Percentiles rank a stretch among this genome's conserved stretches.
Conservation (phyloP, 1,140 invertebrate genomes). For the Lordiphosa stackelbergi region DNA sequence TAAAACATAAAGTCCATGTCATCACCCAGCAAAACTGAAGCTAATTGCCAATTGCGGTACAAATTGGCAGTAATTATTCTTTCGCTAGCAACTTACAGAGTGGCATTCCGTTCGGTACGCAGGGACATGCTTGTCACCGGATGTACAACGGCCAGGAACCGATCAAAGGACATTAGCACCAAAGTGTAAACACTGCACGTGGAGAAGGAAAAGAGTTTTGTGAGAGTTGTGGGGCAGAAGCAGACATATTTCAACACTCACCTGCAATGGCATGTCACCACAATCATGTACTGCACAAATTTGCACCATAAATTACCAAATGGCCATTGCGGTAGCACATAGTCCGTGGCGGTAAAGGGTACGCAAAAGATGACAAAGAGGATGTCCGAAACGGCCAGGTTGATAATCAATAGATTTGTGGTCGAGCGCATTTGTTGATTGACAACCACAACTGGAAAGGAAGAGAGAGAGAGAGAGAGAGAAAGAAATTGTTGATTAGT, state of each 20-base stretch:
- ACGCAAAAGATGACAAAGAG: slow-evolving; percentile 97
- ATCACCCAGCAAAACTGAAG: no score
- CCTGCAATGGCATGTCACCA: slow-evolving; percentile 89
- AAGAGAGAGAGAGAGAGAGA: slow-evolving; percentile 67
- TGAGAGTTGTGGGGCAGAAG: slow-evolving; percentile 80
- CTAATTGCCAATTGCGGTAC: no score
- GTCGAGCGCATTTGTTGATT: slow-evolving; percentile 95
- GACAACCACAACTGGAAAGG: slow-evolving; percentile 86
- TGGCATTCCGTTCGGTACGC: slow-evolving; percentile 91
- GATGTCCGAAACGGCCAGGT: slow-evolving; percentile 92
- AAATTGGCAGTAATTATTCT: no score
- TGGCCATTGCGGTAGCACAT: slow-evolving; percentile 91
- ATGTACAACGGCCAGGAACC: slow-evolving; percentile 96
- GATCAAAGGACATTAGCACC: slow-evolving; percentile 95
- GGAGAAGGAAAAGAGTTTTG: not conserved
- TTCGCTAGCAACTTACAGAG: slow-evolving; percentile 68
- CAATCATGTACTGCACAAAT: slow-evolving; percentile 90
- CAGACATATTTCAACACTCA: slow-evolving; percentile 81
- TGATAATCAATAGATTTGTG: slow-evolving; percentile 94
- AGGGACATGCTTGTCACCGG: slow-evolving; percentile 93
- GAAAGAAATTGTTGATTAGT: no score
- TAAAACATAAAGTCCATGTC: no score
- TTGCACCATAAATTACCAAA: slow-evolving; percentile 95
- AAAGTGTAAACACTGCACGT: slow-evolving; percentile 84
- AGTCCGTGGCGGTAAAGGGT: slow-evolving; percentile 82